Percentiles rank a stretch among this genome's conserved stretches.
These are phyloP conservation scores for Anaspis maculata DNA, from an alignment of 2,888 invertebrate species.

Conservation along the genomic window DNA sequence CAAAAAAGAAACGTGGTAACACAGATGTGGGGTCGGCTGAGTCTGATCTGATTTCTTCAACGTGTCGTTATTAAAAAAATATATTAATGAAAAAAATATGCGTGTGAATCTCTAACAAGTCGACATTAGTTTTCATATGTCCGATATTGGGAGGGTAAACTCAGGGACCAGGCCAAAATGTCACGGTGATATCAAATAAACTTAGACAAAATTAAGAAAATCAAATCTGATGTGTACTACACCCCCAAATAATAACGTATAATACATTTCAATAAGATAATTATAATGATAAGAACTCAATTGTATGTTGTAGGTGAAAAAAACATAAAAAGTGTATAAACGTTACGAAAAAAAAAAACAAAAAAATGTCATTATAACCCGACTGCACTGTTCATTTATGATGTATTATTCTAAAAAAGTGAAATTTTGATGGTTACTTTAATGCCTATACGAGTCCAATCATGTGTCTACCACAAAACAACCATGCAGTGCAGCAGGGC, in stretches of 20 bases:
- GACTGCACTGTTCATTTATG: constrained; percentile 32
- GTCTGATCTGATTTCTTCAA: constrained; percentile 20
- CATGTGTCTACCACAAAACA: constrained; percentile 16
- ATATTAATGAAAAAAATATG: too few species aligned
- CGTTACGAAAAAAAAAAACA: constrained; percentile 21
- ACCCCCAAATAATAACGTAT: constrained; percentile 35
- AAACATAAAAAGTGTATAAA: constrained; percentile 29
- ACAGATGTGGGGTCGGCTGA: constrained; percentile 17
- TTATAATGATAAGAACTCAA: constrained; percentile 36
- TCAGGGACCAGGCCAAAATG: constrained; percentile 48
- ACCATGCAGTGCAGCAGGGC: constrained; percentile 34
- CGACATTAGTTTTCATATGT: constrained; percentile 17
- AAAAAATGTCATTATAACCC: constrained; percentile 24
- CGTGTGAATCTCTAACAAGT: constrained; percentile 28
- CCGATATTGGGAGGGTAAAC: constrained; percentile 40
- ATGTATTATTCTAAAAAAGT: constrained; percentile 17
- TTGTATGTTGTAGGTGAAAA: constrained; percentile 37
- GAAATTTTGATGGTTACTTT: constrained; percentile 27
- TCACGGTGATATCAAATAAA: constrained; percentile 45
- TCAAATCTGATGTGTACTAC: constrained; percentile 38
- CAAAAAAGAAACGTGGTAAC: constrained; percentile 13
- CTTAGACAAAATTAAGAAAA: constrained; percentile 39
- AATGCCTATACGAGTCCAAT: constrained; percentile 23
- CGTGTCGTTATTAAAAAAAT: too few species aligned
- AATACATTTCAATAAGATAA: constrained; percentile 40